These are phyloP conservation scores for Scolopax mira DNA, from an alignment of 2,113 vertebrate species.

Conservation along the genomic window DNA sequence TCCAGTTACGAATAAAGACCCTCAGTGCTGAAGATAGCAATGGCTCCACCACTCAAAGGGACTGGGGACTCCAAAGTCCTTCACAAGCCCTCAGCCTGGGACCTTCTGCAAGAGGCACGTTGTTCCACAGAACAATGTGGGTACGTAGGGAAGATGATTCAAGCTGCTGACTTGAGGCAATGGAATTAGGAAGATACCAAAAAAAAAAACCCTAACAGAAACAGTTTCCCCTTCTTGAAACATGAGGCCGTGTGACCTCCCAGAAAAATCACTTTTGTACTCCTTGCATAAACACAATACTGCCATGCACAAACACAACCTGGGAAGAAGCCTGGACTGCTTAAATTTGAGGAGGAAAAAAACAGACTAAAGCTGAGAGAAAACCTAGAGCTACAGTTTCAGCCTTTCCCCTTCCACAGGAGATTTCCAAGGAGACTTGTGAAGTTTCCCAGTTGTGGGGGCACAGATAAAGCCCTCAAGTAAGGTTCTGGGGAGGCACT, in stretches of 20 bases:
- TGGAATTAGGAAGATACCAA: not conserved
- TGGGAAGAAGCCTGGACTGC: not conserved
- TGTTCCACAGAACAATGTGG: not conserved
- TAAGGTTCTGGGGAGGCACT: not conserved
- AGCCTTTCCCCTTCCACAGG: not conserved
- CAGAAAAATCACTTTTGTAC: not conserved
- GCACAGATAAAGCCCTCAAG: not conserved
- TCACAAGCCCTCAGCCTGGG: not conserved
- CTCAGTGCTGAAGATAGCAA: not conserved
- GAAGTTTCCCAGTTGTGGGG: not conserved
- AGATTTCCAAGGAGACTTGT: not conserved
- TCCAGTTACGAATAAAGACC: not conserved
- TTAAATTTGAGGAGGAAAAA: not conserved
- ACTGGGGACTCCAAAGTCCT: not conserved
- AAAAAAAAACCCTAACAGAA: not conserved
- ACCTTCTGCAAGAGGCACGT: not conserved
- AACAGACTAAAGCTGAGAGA: not conserved
- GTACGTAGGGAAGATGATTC: not conserved
- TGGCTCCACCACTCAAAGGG: not conserved
- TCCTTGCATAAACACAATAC: not conserved
- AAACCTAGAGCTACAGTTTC: not conserved
- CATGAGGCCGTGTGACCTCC: not conserved
- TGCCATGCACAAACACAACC: not conserved
- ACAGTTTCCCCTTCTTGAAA: slow-evolving; percentile 21
- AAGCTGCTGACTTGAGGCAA: slow-evolving; percentile 14